Evolutionary conservation across 2,797 vertebrate species (phyloP), one percentile per base, ranked within the genome.

Genomic region (Rhincodon typus): DNA sequence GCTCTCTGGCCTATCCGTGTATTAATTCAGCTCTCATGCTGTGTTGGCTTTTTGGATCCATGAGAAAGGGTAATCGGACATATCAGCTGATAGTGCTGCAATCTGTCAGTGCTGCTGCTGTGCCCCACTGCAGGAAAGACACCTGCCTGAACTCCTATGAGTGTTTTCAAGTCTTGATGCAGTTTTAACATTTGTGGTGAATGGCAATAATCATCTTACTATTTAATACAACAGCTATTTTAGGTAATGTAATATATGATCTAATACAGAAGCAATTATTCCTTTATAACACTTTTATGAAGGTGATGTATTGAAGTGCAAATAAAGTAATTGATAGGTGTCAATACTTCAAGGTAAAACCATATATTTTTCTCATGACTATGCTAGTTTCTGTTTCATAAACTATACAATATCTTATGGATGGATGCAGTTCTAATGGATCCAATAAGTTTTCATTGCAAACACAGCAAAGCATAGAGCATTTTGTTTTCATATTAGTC

Each of bases 101-200:
- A 97, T 97, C 96, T 97, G 97, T 97, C 97, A 97, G 96, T 96
- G 87, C 97, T 97, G 97, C 97, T 97, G 97, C 96, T 97, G 97
- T 95, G 95, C 96, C 94, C 96, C 96, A 96, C 96, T 96, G 57
- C 30, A 74, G 46, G 94, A 50, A 95, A 53, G 46, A 77, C 77
- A 77, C 77, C 94, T 74, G 50, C 25, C 70, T 95, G 70, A 95
- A 74, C 27, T 53, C 77, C 46, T 53, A 95, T 34, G 27, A 23
- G 34, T 77, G 69, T 53, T 30, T 94, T 50, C 30, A 50, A 94
- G 70, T 42, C 94, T 53, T 42, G 27, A 30, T 77, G 25, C 25
- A 95, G 53, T 10, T 95, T 77, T 42, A 53, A 77, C 12, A 95
- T 50, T n/a, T 15, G 2, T 15, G 53, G 42, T 77, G 30, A 74